Evolutionary conservation across 2,113 vertebrate species (phyloP).

Genomic region (Tenebrosternarchus preto): DNA sequence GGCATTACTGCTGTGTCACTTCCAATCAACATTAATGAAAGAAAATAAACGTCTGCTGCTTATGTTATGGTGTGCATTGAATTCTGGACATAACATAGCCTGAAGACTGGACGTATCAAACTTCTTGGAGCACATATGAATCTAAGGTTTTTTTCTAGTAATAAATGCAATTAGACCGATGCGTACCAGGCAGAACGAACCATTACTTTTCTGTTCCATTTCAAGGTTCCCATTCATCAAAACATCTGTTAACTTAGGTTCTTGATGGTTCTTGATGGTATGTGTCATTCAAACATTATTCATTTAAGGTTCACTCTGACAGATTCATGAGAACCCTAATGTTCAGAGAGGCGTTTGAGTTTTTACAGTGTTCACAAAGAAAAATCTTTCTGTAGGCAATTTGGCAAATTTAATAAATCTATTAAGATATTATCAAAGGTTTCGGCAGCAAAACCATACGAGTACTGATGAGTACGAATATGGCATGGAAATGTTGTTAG

Average conservation of each 20-base stretch:
- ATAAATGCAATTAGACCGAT: neutral
- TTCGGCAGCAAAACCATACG: slow-evolving; percentile 13
- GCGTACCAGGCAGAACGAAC: neutral
- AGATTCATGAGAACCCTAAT: slow-evolving; percentile 35
- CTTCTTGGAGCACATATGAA: neutral
- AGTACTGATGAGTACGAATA: neutral
- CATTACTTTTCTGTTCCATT: slow-evolving; percentile 13
- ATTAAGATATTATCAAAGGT: slow-evolving; percentile 18
- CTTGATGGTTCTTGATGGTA: slow-evolving; percentile 40
- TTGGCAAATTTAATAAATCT: slow-evolving; percentile 14
- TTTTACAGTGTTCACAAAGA: slow-evolving; percentile 46
- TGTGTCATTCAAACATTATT: slow-evolving; percentile 48
- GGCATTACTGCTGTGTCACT: slow-evolving; percentile 40
- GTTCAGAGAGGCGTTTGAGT: slow-evolving; percentile 42
- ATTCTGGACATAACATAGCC: slow-evolving; percentile 3
- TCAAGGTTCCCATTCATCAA: slow-evolving; percentile 42
- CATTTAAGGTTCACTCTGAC: slow-evolving; percentile 33
- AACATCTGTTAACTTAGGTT: slow-evolving; percentile 38
- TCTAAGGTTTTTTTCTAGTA: neutral
- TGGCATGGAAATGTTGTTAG: neutral
- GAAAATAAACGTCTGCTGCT: neutral
- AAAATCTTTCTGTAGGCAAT: slow-evolving; percentile 21
- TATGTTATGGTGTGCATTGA: slow-evolving; percentile 10
- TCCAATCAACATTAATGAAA: slow-evolving; percentile 36
- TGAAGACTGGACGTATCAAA: neutral